A percentile compares a stretch with the other conserved stretches of the same genome.
phyloP scores from a whole-genome alignment of 2,113 vertebrate genomes.

The Engystomops pustulosus region DNA sequence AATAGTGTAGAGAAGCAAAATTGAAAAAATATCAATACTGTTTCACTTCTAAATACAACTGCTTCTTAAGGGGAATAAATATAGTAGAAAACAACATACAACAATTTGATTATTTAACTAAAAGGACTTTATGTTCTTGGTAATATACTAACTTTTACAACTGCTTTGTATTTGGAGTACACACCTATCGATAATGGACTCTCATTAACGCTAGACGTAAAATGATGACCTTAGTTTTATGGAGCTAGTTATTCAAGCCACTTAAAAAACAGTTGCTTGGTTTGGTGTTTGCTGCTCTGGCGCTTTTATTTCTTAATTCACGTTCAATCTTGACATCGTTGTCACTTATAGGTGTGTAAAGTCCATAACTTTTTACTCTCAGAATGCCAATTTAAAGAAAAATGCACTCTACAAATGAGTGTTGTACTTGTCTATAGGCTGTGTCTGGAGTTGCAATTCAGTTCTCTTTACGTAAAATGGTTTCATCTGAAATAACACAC shows the following conservation, averaged over 20 bases:
- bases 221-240: not conserved
- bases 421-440: too few relatives aligned
- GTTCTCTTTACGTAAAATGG: too few relatives aligned
- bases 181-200: not conserved
- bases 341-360: not conserved
- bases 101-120: constrained; percentile 27
- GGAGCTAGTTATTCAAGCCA: not conserved
- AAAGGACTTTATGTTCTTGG: not conserved
- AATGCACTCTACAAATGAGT: not conserved
- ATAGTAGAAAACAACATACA: constrained; percentile 7
- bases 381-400: not conserved
- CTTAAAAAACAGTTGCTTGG: not conserved
- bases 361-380: not conserved
- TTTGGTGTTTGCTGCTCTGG: not conserved
- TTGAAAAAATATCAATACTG: constrained; percentile 50
- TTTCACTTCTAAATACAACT: constrained; percentile 6
- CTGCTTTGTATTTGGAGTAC: not conserved
- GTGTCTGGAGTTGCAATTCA: not conserved
- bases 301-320: not conserved
- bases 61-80: constrained; percentile 38
- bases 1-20: constrained; percentile 4
- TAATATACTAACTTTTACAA: constrained; percentile 1
- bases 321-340: not conserved
- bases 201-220: not conserved
- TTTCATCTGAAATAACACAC: too few relatives aligned